phyloP scores from a whole-genome alignment of 2,888 invertebrate species.

The Andrena hattorfiana region DNA sequence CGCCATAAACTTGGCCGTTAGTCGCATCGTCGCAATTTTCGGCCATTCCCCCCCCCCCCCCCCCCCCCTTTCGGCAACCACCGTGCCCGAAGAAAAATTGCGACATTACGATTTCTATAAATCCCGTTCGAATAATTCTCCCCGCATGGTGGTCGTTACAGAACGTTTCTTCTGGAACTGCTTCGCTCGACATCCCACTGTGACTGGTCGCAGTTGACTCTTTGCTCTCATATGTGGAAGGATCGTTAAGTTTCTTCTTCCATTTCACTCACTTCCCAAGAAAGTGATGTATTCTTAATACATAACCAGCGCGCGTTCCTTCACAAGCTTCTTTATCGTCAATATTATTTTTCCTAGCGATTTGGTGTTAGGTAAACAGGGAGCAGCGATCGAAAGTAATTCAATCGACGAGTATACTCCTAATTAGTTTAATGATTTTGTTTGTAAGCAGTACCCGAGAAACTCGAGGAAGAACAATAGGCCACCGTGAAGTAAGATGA shows the following conservation, averaged over 20 bases:
- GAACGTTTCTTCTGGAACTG: conserved; percentile 22
- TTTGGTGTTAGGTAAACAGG: too few species aligned
- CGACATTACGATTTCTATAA: conserved; percentile 36
- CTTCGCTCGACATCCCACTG: not conserved
- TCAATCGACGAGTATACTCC: too few species aligned
- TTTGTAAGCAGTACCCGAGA: not conserved
- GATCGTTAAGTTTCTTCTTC: too few species aligned
- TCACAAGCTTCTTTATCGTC: too few species aligned
- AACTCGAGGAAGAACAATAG: conserved; percentile 11
- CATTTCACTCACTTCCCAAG: too few species aligned
- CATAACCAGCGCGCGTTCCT: too few species aligned
- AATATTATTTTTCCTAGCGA: too few species aligned
- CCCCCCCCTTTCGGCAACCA: not conserved
- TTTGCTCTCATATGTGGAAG: not conserved
- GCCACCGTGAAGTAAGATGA: not conserved
- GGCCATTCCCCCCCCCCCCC: conserved; percentile 28
- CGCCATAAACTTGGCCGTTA: conserved; percentile 56
- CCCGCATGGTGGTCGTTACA: conserved; percentile 5
- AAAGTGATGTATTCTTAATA: too few species aligned
- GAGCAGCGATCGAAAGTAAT: too few species aligned
- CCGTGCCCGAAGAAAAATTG: conserved; percentile 15
- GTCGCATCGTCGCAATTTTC: conserved; percentile 43
- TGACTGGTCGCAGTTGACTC: not conserved
- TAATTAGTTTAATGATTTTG: not conserved
- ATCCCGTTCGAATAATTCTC: conserved; percentile 39